Base-by-base conservation (phyloP, 2,888 invertebrate genomes). In the Chrysolina haemoptera region DNA sequence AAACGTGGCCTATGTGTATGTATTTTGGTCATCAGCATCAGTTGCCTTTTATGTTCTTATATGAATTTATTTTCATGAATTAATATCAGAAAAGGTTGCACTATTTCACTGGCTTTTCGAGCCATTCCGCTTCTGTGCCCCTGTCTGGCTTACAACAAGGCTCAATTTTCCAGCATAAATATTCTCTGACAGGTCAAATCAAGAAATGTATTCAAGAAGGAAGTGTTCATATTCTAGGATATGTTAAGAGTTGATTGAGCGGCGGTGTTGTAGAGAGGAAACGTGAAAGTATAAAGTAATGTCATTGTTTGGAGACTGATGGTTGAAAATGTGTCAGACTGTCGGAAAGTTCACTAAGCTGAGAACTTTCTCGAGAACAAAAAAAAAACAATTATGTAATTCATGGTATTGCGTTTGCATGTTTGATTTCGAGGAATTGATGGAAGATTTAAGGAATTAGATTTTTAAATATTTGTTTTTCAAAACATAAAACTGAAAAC, bases 121-220 rank as follows among this genome's bases (percentile, higher is more conserved):
- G 35, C 59, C 8, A 35, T 22, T 59, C n/a, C 59, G 59, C 22
- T 27, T n/a, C 59, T 59, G 59, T 0, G 10, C 10, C 27, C 14
- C 35, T 14, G 59, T 59, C 59, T 59, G n/a, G 59, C 22, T 1
- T 53, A 59, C 59, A 59, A 59, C 22, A 14, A 59, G 59, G 27
- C n/a, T 59, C 59, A 59, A 59, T 22, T n/a, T 59, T 35, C 35
- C n/a, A 27, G 27, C 59, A 59, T 59, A 59, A 59, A 59, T 59
- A 53, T 59, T 59, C 59, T 8, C 14, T 59, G 59, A 35, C 59
- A 59, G 59, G 59, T n/a, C 59, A 35, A 59, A 59, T 59, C 59
- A 59, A 59, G 59, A 35, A 59, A 59, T 16, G 27, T n/a, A 35
- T 55, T 35, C 35, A 59, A 59, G 59, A 27, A 59, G 59, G 59